Evolutionary conservation across 2,113 vertebrate genomes (phyloP), one percentile per base, ranked within the genome.

Genomic region (Spilogale gracilis): DNA sequence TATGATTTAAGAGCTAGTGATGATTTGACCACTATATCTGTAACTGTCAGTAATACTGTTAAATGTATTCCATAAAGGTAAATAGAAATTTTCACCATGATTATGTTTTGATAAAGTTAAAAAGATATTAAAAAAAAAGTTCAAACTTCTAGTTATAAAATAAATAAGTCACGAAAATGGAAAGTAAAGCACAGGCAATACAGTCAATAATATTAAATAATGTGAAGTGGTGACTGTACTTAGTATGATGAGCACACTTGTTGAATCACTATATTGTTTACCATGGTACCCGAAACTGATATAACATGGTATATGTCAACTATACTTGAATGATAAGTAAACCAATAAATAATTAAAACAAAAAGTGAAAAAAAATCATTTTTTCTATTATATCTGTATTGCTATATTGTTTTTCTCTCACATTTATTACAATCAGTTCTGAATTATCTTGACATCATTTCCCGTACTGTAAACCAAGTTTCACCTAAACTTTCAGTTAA

Each of bases 51-150:
- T 81, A 90, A 95, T 18, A 54, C 73, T 67, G 25, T 78, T 86
- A 87, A 93, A 65, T 83, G 18, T 81, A 82, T 83, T 87, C 91
- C 18, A 45, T 88, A 93, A 79, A 63, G 69, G 32, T 61, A 58
- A 96, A 78, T 54, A 84, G 50, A 84, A 88, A 79, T n/a, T 89
- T 87, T 92, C 1, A 61, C 32, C 65, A 27, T 86, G 13, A 21
- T 56, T 81, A 21, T 94, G 9, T 74, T 97, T 94, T 89, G 91
- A 83, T 81, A 52, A 54, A 32, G 9, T 80, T 38, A 48, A 50
- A 81, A 74, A 79, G 65, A 84, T 63, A 23, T 86, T 58, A 45
- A 45, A 52, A 52, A 61, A 61, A 61, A 60, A 60, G 60, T 61
- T 61, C 60, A 61, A 43, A 23, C 69, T 73, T 73, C 38, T 9